Evolutionary conservation across 2,888 invertebrate species (phyloP), one percentile per base, ranked within the genome.

Genomic region (Tetheella fluctuosa): DNA sequence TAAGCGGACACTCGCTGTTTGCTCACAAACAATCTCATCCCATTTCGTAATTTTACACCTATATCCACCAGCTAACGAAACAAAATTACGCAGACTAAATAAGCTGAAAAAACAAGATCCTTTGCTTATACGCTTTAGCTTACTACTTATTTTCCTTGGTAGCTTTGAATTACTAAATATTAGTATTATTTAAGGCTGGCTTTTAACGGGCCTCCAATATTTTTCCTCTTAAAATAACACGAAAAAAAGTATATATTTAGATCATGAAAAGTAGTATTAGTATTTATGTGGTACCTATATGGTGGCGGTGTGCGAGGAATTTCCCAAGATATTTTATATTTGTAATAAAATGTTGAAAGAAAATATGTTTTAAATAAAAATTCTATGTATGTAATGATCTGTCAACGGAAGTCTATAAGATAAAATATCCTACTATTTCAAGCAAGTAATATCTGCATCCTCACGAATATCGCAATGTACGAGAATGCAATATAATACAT

Each of bases 1-100:
- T 90, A 91, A 88, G 84, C 88, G 89, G 89, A 85, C 87, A 87
- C 81, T 85, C 79, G 77, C 71, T 90, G 88, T 91, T 90, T 88
- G 86, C 82, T 83, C 79, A 81, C 90, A 89, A 90, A 89, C 89
- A 90, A 88, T 88, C 84, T 86, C 84, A 83, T 88, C 79, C 78
- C 76, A 80, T 84, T 86, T 77, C 78, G 82, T 86, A 85, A 88
- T 90, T 90, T 89, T 86, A 86, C 85, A 87, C 83, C 84, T 87
- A 86, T 83, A 86, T 84, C 74, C 77, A 73, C 73, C 70, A 65
- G 77, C 77, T 79, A 77, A 79, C 71, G 67, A 74, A 83, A 83
- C 83, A 79, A 80, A 81, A 85, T 84, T 83, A 83, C 80, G 68
- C 60, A 55, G 74, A 65, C 73, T 71, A 77, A 84, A 81, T 81